Evolutionary conservation across 2,888 invertebrate genomes (phyloP).

Genomic region (Drosophila anomelani): DNA sequence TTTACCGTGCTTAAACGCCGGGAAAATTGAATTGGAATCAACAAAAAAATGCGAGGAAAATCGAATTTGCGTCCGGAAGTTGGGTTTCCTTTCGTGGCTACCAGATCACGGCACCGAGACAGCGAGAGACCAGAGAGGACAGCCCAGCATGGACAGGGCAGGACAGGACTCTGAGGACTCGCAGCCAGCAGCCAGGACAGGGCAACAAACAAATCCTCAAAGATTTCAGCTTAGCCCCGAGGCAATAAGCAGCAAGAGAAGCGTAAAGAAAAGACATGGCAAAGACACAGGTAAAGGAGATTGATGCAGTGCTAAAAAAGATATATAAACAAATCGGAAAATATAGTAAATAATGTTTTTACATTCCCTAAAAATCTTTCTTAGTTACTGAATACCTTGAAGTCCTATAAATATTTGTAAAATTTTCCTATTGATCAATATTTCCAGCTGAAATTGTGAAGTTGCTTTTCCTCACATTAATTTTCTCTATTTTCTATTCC

Average conservation of each 20-base stretch:
- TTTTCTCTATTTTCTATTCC: not conserved
- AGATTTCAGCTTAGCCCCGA: conserved; percentile 57
- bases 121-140: conserved; percentile 3
- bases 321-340: not conserved
- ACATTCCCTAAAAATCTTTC: not conserved
- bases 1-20: conserved; percentile 78
- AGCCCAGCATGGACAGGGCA: conserved; percentile 5
- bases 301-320: conserved; percentile 26
- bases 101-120: conserved; percentile 35
- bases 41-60: conserved; percentile 72
- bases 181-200: conserved; percentile 11
- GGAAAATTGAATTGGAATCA: conserved; percentile 80
- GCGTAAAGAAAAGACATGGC: conserved; percentile 57
- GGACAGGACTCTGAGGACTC: conserved; percentile 3
- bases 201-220: conserved; percentile 66
- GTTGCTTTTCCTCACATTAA: no score
- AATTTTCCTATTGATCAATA: not conserved
- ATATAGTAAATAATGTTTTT: not conserved
- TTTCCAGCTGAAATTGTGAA: no score
- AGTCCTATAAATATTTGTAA: not conserved
- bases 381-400: no score
- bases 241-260: conserved; percentile 65
- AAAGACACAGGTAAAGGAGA: conserved; percentile 55
- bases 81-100: conserved; percentile 49
- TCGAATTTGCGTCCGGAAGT: conserved; percentile 77